Evolutionary conservation across 2,113 vertebrate species (phyloP).

Genomic region (Eudorcas thomsonii): DNA sequence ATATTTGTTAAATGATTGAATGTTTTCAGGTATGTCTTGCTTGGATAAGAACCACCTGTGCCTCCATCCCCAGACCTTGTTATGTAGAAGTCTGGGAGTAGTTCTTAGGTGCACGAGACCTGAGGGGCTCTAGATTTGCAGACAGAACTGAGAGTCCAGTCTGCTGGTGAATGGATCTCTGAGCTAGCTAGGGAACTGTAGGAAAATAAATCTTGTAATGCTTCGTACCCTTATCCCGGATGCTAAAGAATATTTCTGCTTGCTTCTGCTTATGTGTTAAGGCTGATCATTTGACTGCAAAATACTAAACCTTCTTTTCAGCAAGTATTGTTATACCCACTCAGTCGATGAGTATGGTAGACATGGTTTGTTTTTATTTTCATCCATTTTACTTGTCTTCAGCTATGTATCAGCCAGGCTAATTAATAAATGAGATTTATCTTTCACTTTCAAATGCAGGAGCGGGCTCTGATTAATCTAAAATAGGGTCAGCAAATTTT

Average conservation of each 20-base stretch:
- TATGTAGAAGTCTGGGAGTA: neutral
- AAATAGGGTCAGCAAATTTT: neutral
- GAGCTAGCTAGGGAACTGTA: neutral
- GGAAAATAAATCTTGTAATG: neutral
- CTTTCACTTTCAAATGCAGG: neutral
- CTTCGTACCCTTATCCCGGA: neutral
- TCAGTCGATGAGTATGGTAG: neutral
- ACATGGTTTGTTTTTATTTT: neutral
- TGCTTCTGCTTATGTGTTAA: neutral
- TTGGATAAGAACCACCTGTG: neutral
- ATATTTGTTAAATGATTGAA: neutral
- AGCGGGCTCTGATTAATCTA: neutral
- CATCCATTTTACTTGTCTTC: neutral
- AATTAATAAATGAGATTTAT: neutral
- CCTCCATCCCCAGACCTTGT: neutral
- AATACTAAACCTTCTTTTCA: neutral
- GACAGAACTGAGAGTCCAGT: neutral
- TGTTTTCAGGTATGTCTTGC: neutral
- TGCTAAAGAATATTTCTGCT: neutral
- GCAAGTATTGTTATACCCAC: neutral
- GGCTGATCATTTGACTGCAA: neutral
- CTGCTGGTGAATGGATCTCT: neutral
- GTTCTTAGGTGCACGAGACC: neutral
- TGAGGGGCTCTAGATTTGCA: neutral
- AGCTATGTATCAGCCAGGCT: neutral